phyloP scores from a whole-genome alignment of 2,113 vertebrate genomes.

The Morone saxatilis region DNA sequence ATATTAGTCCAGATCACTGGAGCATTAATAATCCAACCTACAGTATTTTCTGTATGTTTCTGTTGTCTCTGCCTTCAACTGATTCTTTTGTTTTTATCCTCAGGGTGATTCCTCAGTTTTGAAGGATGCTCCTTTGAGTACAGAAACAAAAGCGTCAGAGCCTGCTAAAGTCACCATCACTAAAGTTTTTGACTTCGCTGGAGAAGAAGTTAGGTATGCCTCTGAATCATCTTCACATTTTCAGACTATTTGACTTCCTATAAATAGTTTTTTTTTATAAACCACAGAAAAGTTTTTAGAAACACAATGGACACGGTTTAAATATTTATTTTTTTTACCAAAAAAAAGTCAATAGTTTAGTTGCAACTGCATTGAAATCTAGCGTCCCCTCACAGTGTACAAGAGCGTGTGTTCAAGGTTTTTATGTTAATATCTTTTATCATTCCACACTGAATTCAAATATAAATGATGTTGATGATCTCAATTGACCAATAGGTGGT shows the following conservation, averaged over 20 bases:
- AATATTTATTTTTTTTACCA: too few species aligned
- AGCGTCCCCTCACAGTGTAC: too few species aligned
- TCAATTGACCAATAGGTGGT: slow-evolving; percentile 34
- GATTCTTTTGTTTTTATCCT: slow-evolving; percentile 35
- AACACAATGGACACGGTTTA: too few species aligned
- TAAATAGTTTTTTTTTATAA: background rate
- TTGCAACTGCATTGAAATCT: too few species aligned
- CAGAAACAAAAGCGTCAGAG: slow-evolving; percentile 79
- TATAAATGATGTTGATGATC: too few species aligned
- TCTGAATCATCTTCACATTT: background rate
- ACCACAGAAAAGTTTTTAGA: background rate
- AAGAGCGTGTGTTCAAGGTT: too few species aligned
- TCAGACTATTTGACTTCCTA: background rate
- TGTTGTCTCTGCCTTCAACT: slow-evolving; percentile 52
- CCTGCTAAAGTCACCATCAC: slow-evolving; percentile 91
- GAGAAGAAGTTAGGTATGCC: slow-evolving; percentile 93
- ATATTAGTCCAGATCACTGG: background rate
- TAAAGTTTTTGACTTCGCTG: slow-evolving; percentile 95
- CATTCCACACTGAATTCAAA: too few species aligned
- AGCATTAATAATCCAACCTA: background rate
- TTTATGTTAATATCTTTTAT: too few species aligned
- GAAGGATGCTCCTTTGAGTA: background rate
- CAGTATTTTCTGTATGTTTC: background rate
- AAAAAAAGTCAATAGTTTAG: too few species aligned
- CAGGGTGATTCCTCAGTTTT: slow-evolving; percentile 75